phyloP scores from a whole-genome alignment of 2,113 vertebrate species.

The Indicator indicator region DNA sequence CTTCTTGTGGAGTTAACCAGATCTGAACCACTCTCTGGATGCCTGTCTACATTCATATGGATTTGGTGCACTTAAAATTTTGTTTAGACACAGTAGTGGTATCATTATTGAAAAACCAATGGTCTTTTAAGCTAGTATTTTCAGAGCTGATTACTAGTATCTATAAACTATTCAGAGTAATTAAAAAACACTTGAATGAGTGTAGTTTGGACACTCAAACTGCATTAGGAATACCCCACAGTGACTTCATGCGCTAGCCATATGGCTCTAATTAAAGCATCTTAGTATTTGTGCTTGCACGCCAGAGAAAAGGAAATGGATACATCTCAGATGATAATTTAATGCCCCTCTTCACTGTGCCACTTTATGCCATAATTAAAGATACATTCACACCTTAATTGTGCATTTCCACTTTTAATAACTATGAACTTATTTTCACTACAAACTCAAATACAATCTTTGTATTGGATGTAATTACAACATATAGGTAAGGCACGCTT shows the following conservation, averaged over 20 bases:
- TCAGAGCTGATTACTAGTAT: background rate
- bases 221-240: slow-evolving; percentile 7
- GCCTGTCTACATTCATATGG: background rate
- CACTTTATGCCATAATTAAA: slow-evolving; percentile 14
- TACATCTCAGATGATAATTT: background rate
- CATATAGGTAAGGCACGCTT: background rate
- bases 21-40: background rate
- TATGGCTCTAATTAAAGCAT: slow-evolving; percentile 47
- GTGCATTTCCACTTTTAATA: background rate
- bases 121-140: background rate
- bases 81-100: background rate
- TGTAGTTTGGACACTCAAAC: background rate
- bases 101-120: background rate
- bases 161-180: background rate
- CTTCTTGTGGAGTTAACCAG: background rate
- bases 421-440: background rate
- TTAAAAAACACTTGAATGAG: background rate
- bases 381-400: background rate
- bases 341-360: background rate
- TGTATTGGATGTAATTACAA: background rate
- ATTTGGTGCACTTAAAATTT: background rate
- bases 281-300: slow-evolving; percentile 1
- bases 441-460: background rate
- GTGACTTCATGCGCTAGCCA: slow-evolving; percentile 14
- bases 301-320: slow-evolving; percentile 9